A percentile compares a stretch with the other conserved stretches of the same genome.
Evolutionary conservation across 64 coral and sea anemone genomes (phyloP).

Genomic region (Montipora efflorescens): DNA sequence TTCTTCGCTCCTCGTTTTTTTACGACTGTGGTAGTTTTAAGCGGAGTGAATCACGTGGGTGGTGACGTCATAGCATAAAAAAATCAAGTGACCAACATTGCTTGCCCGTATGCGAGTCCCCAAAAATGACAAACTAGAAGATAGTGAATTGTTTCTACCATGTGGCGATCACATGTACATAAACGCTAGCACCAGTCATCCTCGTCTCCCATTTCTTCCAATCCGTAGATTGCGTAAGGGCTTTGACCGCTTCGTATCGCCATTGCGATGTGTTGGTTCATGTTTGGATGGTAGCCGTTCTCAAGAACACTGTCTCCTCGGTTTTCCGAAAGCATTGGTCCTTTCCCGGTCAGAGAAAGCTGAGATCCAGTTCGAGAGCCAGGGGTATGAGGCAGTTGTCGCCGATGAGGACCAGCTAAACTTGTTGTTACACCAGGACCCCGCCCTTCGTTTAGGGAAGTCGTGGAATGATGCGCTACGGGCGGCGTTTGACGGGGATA

Average conservation of each 20-base stretch:
- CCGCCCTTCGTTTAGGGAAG: slow-evolving; percentile 92
- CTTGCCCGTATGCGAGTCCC: background rate
- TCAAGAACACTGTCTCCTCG: slow-evolving; percentile 88
- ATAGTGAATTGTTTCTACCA: slow-evolving; percentile 20
- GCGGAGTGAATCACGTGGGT: background rate
- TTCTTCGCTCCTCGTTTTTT: background rate
- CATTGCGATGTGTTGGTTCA: slow-evolving; percentile 99
- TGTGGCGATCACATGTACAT: slow-evolving; percentile 20
- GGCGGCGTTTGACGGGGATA: slow-evolving; percentile 59
- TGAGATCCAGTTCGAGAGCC: slow-evolving; percentile 86
- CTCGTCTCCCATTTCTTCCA: slow-evolving; percentile 92
- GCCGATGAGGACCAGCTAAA: slow-evolving; percentile 60
- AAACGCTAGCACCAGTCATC: slow-evolving; percentile 95
- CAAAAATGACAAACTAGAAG: background rate
- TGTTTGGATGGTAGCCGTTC: slow-evolving; percentile 97
- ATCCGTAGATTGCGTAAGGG: slow-evolving; percentile 97
- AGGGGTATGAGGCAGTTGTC: slow-evolving; percentile 87
- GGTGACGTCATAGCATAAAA: background rate
- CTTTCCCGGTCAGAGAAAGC: slow-evolving; percentile 91
- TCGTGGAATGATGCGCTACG: slow-evolving; percentile 74
- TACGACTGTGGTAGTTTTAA: background rate
- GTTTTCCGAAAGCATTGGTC: slow-evolving; percentile 71
- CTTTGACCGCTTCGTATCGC: slow-evolving; percentile 98
- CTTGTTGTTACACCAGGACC: slow-evolving; percentile 82
- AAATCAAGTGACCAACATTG: slow-evolving; percentile 21